phyloP scores from a whole-genome alignment of 2,888 invertebrate species.

The Calliphora vomitoria region DNA sequence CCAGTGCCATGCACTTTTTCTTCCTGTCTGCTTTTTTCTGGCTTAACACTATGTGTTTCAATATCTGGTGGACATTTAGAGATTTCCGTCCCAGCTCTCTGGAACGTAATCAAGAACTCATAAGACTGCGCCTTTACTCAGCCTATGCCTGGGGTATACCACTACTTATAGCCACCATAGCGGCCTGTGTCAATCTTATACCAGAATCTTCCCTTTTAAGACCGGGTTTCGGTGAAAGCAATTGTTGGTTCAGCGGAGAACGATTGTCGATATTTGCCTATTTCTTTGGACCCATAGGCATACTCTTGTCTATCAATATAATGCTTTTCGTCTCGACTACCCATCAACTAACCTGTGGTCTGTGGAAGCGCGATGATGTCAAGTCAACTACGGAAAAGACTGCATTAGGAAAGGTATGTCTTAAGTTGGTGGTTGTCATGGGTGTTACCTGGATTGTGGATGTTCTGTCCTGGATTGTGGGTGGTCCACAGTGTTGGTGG shows the following conservation, averaged over 20 bases:
- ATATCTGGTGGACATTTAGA: constrained; percentile 96
- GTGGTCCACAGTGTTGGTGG: constrained; percentile 92
- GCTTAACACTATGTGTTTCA: constrained; percentile 97
- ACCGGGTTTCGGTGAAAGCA: constrained; percentile 90
- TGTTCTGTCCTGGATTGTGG: constrained; percentile 92
- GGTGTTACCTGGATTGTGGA: constrained; percentile 92
- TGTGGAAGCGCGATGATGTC: constrained; percentile 95
- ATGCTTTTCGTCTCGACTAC: constrained; percentile 92
- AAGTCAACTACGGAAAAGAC: constrained; percentile 93
- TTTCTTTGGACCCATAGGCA: constrained; percentile 93
- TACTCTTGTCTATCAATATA: constrained; percentile 91
- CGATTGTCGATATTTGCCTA: constrained; percentile 91
- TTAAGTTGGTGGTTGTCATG: constrained; percentile 94
- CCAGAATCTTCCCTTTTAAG: constrained; percentile 88
- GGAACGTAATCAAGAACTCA: constrained; percentile 93
- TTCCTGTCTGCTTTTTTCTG: constrained; percentile 96
- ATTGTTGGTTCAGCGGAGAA: constrained; percentile 94
- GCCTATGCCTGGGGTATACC: constrained; percentile 95
- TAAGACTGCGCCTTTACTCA: constrained; percentile 91
- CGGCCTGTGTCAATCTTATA: constrained; percentile 90
- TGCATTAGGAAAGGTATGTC: constrained; percentile 92
- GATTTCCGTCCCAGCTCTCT: constrained; percentile 93
- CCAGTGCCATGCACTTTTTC: constrained; percentile 93
- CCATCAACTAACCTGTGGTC: constrained; percentile 93
- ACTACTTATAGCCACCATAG: constrained; percentile 90